Conservation (phyloP, 2,113 vertebrate species). For the Shinisaurus crocodilurus region DNA sequence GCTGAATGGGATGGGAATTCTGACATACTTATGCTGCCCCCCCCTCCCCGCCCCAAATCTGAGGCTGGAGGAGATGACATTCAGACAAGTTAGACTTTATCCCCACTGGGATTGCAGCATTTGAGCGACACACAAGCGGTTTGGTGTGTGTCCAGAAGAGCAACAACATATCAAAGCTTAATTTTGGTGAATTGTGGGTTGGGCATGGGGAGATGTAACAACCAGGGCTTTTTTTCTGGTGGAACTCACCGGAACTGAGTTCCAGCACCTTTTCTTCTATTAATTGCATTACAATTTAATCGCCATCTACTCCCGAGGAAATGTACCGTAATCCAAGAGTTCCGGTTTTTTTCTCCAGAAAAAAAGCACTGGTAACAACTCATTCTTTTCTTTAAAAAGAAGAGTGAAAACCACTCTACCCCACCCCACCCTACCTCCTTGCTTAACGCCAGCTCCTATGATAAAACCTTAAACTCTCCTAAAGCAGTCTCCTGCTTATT, state of each 20-base stretch:
- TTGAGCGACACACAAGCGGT: neutral
- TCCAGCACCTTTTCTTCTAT: too few relatives aligned
- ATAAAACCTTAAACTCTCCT: neutral
- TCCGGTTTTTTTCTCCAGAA: too few relatives aligned
- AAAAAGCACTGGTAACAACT: too few relatives aligned
- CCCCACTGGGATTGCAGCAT: too few relatives aligned
- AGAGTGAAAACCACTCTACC: too few relatives aligned
- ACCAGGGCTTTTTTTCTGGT: too few relatives aligned
- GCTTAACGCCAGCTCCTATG: neutral
- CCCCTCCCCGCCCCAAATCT: neutral
- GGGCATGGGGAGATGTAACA: neutral
- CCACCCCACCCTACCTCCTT: neutral
- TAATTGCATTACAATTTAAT: too few relatives aligned
- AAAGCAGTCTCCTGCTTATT: neutral
- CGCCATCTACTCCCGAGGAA: too few relatives aligned
- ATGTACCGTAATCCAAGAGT: too few relatives aligned
- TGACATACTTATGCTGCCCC: neutral
- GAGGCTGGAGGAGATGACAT: neutral
- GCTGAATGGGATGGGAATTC: neutral
- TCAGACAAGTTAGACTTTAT: accelerated
- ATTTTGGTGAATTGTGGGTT: neutral
- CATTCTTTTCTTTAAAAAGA: neutral
- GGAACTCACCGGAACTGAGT: too few relatives aligned
- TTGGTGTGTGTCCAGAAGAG: neutral
- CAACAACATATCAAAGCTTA: neutral